Conservation (phyloP, 23 tunicate genomes). For the Pegea sp. region DNA sequence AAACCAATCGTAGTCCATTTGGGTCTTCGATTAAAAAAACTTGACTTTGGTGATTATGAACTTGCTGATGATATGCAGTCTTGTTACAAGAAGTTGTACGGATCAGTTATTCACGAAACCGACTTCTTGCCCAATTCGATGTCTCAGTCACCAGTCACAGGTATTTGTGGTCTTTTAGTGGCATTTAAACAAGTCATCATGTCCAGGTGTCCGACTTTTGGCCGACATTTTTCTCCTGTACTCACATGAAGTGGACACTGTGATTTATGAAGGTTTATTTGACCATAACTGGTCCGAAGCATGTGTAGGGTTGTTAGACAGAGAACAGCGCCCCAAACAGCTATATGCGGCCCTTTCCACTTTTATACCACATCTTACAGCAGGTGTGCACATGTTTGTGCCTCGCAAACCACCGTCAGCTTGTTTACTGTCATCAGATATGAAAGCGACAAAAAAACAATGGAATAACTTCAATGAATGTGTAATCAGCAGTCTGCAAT, state of each 20-base stretch:
- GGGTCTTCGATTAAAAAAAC: slow-evolving; percentile 4
- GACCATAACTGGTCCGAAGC: slow-evolving; percentile 36
- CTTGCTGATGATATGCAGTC: slow-evolving; percentile 19
- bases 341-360: slow-evolving; percentile 42
- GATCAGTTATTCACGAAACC: not conserved
- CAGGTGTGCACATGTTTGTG: slow-evolving; percentile 2
- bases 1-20: slow-evolving; percentile 33
- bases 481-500: slow-evolving; percentile 13
- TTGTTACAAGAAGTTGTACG: slow-evolving; percentile 20
- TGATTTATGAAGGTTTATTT: slow-evolving; percentile 13
- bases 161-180: slow-evolving; percentile 2
- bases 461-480: slow-evolving; percentile 68
- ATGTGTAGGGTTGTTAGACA: slow-evolving; percentile 46
- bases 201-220: slow-evolving; percentile 54
- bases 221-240: slow-evolving; percentile 39
- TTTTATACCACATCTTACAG: slow-evolving; percentile 22
- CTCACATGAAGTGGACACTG: slow-evolving; percentile 28
- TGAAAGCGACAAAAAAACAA: slow-evolving; percentile 28
- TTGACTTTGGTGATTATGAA: slow-evolving; percentile 14
- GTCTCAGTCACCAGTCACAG: slow-evolving; percentile 27
- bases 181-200: not conserved
- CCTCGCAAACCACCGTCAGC: not conserved
- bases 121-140: slow-evolving; percentile 31
- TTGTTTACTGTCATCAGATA: slow-evolving; percentile 9
- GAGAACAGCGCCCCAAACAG: slow-evolving; percentile 33